These are phyloP conservation scores for Aix galericulata DNA, from an alignment of 2,113 vertebrate species.

Conservation along the genomic window DNA sequence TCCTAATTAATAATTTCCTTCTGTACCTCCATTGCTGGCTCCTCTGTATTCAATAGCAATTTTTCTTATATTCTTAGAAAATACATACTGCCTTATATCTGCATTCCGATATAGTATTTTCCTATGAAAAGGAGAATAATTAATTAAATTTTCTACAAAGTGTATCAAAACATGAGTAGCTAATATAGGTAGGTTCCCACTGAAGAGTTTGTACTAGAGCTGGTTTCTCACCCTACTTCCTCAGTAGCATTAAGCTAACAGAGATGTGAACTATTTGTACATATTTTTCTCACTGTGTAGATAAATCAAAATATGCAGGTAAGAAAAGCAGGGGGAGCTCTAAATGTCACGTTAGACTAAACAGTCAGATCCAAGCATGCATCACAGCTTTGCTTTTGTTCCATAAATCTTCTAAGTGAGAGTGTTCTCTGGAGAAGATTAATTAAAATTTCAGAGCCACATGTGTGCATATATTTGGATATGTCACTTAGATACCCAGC, in stretches of 20 bases:
- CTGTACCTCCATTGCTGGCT: not conserved
- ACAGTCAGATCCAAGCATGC: not conserved
- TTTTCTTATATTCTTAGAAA: not conserved
- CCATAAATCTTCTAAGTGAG: not conserved
- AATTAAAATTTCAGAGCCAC: constrained; percentile 1
- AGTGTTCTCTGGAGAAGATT: not conserved
- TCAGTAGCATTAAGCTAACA: not conserved
- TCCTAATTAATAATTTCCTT: not conserved
- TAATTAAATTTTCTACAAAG: not conserved
- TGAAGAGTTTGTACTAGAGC: not conserved
- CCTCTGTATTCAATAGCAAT: not conserved
- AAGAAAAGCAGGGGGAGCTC: not conserved
- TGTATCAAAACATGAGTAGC: not conserved
- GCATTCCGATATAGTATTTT: not conserved
- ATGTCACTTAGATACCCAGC: not conserved
- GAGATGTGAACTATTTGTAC: not conserved
- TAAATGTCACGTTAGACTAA: not conserved
- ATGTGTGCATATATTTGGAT: not conserved
- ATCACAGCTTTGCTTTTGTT: not conserved
- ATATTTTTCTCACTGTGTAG: not conserved
- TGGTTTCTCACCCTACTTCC: not conserved
- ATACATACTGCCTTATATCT: not conserved
- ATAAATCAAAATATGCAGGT: not conserved
- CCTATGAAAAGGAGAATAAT: not conserved
- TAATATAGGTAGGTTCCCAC: not conserved